A percentile compares a stretch with the other conserved stretches of the same genome.
Conservation (phyloP, 2,797 vertebrate species). For the Odontamblyopus rebecca region DNA sequence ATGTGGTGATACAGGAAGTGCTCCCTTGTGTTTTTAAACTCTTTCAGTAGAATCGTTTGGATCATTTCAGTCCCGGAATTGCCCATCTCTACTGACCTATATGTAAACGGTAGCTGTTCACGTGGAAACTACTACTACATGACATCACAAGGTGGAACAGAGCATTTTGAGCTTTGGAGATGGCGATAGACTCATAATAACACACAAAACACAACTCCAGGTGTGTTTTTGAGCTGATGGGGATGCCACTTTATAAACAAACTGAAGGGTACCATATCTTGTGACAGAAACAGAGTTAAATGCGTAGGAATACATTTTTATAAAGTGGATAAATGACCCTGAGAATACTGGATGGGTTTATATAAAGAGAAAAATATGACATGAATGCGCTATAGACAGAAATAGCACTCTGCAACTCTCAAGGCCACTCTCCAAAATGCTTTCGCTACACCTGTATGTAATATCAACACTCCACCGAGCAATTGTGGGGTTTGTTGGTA, state of each 20-base stretch:
- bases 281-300: conserved; percentile 8
- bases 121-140: too few relatives aligned
- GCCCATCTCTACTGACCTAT: too few relatives aligned
- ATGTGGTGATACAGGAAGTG: too few relatives aligned
- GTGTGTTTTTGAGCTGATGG: background rate
- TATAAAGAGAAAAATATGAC: conserved; percentile 50
- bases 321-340: conserved; percentile 48
- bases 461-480: conserved; percentile 2
- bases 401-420: conserved; percentile 28
- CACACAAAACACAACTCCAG: too few relatives aligned
- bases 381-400: conserved; percentile 52
- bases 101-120: too few relatives aligned
- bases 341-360: conserved; percentile 47
- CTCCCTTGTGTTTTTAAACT: too few relatives aligned
- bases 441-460: background rate
- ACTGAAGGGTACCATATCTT: background rate
- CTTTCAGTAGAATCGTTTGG: too few relatives aligned
- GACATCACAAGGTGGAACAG: too few relatives aligned
- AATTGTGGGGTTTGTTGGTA: background rate
- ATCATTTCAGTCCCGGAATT: too few relatives aligned
- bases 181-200: too few relatives aligned
- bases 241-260: background rate
- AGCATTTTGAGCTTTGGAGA: too few relatives aligned
- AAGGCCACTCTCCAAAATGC: background rate
- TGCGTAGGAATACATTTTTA: conserved; percentile 25